phyloP scores from a whole-genome alignment of 2,113 vertebrate species.

The Pteronura brasiliensis region DNA sequence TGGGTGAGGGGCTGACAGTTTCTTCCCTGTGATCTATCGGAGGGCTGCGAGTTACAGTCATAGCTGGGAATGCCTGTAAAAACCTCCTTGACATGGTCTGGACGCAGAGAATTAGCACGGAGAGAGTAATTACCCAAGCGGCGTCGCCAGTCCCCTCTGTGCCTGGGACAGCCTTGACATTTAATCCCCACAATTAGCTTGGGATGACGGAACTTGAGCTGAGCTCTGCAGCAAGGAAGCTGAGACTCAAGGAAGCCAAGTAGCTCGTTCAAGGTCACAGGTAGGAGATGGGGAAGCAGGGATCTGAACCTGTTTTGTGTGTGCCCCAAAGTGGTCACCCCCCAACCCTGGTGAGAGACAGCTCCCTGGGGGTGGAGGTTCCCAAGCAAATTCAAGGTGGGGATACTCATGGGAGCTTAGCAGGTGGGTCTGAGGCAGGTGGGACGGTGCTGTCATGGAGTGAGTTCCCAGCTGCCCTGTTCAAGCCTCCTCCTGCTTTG shows the following conservation, averaged over 20 bases:
- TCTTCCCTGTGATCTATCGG: rapidly evolving
- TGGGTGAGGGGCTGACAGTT: neutral
- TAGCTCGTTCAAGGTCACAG: neutral
- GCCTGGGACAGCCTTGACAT: neutral
- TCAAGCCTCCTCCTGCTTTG: neutral
- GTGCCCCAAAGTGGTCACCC: neutral
- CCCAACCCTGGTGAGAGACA: no score
- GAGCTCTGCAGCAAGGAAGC: rapidly evolving
- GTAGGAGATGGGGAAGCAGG: neutral
- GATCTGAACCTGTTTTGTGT: neutral
- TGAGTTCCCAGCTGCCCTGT: neutral
- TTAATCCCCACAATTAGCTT: neutral
- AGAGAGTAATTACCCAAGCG: neutral
- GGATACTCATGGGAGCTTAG: neutral
- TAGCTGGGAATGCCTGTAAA: neutral
- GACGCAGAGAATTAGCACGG: neutral
- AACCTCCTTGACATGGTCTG: rapidly evolving
- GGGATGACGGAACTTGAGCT: neutral
- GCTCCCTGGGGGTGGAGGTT: neutral
- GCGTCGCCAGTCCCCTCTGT: neutral
- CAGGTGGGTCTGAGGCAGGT: neutral
- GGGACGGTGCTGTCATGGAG: neutral
- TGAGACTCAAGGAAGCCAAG: neutral
- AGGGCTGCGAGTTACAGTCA: neutral
- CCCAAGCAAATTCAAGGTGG: neutral